Evolutionary conservation across 2,113 vertebrate species (phyloP).

Genomic region (Antidorcas marsupialis): DNA sequence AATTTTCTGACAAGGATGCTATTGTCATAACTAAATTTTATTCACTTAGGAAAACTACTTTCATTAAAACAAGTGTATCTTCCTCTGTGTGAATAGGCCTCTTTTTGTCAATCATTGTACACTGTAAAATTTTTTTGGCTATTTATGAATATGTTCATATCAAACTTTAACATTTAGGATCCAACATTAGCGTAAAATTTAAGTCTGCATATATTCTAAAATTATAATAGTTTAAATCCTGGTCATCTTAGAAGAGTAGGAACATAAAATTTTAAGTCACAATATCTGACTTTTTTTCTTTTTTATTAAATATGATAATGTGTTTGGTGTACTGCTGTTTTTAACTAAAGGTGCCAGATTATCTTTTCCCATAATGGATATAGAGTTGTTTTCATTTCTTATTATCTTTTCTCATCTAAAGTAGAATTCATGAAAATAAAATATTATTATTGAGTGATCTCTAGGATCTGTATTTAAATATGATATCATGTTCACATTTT

Average conservation of each 20-base stretch:
- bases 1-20: slow-evolving; percentile 14
- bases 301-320: neutral
- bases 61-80: neutral
- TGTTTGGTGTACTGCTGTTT: neutral
- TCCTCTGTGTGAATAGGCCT: neutral
- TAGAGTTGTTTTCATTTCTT: neutral
- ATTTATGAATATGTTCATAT: neutral
- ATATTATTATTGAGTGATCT: neutral
- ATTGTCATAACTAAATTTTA: neutral
- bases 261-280: neutral
- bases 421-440: neutral
- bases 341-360: neutral
- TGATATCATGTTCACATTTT: neutral
- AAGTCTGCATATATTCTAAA: neutral
- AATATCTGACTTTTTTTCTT: neutral
- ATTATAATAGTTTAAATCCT: neutral
- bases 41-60: neutral
- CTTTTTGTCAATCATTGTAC: neutral
- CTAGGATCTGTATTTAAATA: neutral
- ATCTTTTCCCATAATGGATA: neutral
- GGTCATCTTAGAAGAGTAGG: neutral
- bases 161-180: neutral
- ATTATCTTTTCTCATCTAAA: neutral
- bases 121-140: neutral
- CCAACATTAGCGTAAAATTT: neutral